A percentile compares a stretch with the other conserved stretches of the same genome.
Evolutionary conservation across 2,888 invertebrate genomes (phyloP).

Genomic region (Chloromyia formosa): DNA sequence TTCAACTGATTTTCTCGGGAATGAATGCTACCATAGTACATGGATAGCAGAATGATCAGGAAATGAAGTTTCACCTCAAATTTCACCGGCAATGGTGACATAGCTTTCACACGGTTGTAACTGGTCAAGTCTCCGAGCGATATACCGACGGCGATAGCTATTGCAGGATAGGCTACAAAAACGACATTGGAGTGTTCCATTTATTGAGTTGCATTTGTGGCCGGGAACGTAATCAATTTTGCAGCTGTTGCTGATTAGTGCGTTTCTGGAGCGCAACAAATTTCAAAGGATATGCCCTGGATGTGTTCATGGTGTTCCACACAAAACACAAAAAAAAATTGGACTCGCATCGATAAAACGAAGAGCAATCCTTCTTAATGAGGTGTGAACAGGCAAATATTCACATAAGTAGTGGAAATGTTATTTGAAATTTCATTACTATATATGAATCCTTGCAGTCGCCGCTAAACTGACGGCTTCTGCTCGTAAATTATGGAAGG

Average conservation of each 20-base stretch:
- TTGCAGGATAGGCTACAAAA: background rate
- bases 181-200: background rate
- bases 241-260: slow-evolving; percentile 26
- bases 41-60: slow-evolving; percentile 9
- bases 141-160: background rate
- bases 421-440: too few relatives aligned
- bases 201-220: slow-evolving; percentile 18
- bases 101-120: background rate
- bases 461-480: too few relatives aligned
- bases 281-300: background rate
- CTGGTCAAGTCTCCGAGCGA: background rate
- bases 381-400: too few relatives aligned
- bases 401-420: too few relatives aligned
- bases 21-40: slow-evolving; percentile 29
- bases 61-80: slow-evolving; percentile 30
- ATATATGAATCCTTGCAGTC: too few relatives aligned
- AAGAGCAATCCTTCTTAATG: too few relatives aligned
- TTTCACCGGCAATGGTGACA: slow-evolving; percentile 6
- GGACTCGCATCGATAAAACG: too few relatives aligned
- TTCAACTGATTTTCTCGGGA: slow-evolving; percentile 35
- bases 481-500: too few relatives aligned
- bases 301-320: too few relatives aligned
- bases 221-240: slow-evolving; percentile 30
- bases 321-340: too few relatives aligned
- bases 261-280: background rate